A percentile compares a stretch with the other conserved stretches of the same genome.
Conservation (phyloP, 2,113 vertebrate genomes). For the Columba janthina region DNA sequence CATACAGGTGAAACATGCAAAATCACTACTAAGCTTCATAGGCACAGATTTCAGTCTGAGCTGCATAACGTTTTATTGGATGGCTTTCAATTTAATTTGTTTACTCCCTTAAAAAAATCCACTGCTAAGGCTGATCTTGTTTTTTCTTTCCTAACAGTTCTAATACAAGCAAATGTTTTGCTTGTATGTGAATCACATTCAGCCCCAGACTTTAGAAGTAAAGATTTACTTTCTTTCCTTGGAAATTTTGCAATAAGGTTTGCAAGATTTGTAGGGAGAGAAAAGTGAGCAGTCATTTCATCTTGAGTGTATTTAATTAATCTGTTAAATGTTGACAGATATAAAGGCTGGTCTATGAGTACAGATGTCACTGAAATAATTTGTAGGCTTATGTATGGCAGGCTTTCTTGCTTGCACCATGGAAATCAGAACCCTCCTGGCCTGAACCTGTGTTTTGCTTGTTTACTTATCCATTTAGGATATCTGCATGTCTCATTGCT, state of each 20-base stretch:
- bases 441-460: not conserved
- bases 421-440: not conserved
- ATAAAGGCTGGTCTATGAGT: not conserved
- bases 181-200: not conserved
- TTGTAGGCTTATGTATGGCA: not conserved
- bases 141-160: not conserved
- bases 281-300: not conserved
- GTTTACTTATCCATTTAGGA: not conserved
- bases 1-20: fast-evolving
- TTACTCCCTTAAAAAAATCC: not conserved
- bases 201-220: not conserved
- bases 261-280: not conserved
- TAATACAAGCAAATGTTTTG: not conserved
- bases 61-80: not conserved
- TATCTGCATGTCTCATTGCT: not conserved
- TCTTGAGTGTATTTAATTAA: not conserved
- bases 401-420: not conserved
- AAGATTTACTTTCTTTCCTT: not conserved
- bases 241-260: not conserved
- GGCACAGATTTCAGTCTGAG: not conserved
- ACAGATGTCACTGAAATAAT: not conserved
- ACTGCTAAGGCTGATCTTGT: not conserved
- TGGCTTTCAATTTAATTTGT: not conserved
- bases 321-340: not conserved
- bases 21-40: not conserved